phyloP scores from a whole-genome alignment of 2,797 vertebrate genomes.

The Micrastur ruficollis region DNA sequence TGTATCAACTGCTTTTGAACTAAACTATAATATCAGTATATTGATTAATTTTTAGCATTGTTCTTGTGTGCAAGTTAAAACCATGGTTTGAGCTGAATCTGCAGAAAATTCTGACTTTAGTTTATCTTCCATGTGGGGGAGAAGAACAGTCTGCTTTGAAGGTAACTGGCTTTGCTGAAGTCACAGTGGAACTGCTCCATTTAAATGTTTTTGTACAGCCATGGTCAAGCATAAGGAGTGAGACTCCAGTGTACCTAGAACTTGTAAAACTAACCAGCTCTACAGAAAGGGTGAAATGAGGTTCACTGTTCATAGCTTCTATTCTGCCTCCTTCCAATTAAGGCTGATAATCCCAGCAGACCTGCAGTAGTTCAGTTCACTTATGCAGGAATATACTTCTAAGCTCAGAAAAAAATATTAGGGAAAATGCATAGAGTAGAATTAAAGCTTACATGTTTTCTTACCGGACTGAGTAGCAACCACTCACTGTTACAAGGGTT shows the following conservation, averaged over 20 bases:
- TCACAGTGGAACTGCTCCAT: fast-evolving
- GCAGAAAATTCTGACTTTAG: not conserved
- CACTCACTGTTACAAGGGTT: not conserved
- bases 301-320: not conserved
- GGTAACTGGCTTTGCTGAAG: not conserved
- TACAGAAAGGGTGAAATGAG: not conserved
- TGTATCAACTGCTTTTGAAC: slow-evolving; percentile 21
- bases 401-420: not conserved
- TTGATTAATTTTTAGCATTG: not conserved
- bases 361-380: not conserved
- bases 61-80: not conserved
- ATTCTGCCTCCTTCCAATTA: too few species aligned
- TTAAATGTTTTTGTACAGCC: not conserved
- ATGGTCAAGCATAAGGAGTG: fast-evolving
- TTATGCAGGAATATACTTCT: not conserved
- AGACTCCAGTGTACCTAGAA: not conserved
- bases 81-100: not conserved
- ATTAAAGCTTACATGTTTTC: not conserved
- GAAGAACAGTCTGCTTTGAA: not conserved
- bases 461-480: not conserved
- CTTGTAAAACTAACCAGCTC: fast-evolving
- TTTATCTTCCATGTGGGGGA: fast-evolving
- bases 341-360: not conserved
- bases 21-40: not conserved
- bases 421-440: not conserved